Evolutionary conservation across 2,797 vertebrate species (phyloP).

Genomic region (Alectoris magna): DNA sequence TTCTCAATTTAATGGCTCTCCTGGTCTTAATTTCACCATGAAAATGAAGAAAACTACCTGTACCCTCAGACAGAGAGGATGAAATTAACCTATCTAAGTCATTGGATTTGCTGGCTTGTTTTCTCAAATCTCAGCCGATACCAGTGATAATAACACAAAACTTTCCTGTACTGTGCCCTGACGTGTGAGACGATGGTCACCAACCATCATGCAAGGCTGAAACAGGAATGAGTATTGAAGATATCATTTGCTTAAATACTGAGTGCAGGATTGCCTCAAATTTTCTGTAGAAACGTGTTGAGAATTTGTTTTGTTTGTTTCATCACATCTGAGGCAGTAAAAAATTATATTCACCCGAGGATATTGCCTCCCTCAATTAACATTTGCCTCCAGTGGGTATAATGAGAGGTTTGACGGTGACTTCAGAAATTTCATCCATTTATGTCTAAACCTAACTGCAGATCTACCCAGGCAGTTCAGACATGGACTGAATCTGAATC

Average conservation of each 20-base stretch:
- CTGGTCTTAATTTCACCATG: conserved; percentile 8
- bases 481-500: neutral
- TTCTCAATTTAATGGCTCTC: neutral
- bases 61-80: neutral
- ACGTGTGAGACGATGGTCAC: neutral
- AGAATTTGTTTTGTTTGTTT: neutral
- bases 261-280: neutral
- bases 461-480: neutral
- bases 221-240: neutral
- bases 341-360: neutral
- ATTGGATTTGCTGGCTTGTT: neutral
- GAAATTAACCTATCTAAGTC: neutral
- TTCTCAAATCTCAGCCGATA: neutral
- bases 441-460: neutral
- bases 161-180: neutral
- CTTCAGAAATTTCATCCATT: neutral
- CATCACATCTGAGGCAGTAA: neutral
- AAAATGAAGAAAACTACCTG: neutral
- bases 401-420: neutral
- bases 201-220: neutral
- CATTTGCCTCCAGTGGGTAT: neutral
- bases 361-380: neutral
- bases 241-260: neutral
- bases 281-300: neutral
- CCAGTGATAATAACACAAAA: neutral